Evolutionary conservation across 2,888 invertebrate species (phyloP), one percentile per base, ranked within the genome.

Genomic region (Tetanocera ferruginea): DNA sequence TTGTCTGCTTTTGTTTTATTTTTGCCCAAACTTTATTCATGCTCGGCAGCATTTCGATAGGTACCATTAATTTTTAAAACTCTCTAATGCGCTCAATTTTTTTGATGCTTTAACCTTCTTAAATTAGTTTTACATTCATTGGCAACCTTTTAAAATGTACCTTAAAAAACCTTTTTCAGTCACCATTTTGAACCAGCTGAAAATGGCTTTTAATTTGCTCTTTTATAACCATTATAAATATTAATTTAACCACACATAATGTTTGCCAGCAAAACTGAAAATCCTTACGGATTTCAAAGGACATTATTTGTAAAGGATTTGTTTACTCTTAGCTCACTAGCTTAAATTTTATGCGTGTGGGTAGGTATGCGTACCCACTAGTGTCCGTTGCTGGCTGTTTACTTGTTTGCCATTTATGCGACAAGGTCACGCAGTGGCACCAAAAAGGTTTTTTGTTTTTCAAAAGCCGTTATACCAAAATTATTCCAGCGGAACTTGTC

Each of bases 241-340:
- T 66, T 37, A 66, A 66, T 66, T 31, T 66, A 19, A 34, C 66
- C 66, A 34, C 66, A 34, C 37, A 37, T 37, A n/a, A 34, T 31
- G 34, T 34, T 25, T 34, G 64, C 64, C n/a, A 11, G 34, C 34
- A n/a, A n/a, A 34, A 14, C 34, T 17, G 17, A 28, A 66, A 66
- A 66, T 66, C 66, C 37, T 34, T 19, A 37, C 28, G 37, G n/a
- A 31, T 66, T 66, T 17, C 17, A n/a, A 66, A 34, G 19, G 66
- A 66, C 31, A 66, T 66, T 31, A 66, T 66, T 66, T 66, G 66
- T 5, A 66, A 66, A 66, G 66, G 37, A 66, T 66, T 66, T 66
- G 11, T n/a, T 31, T 66, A 19, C 34, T 14, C 43, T 43, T 43
- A 43, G 3, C 43, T 43, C 43, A 43, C 11, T 43, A 11, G 43